phyloP scores from a whole-genome alignment of 2,797 vertebrate species.

The Cryptoblepharus egeriae region DNA sequence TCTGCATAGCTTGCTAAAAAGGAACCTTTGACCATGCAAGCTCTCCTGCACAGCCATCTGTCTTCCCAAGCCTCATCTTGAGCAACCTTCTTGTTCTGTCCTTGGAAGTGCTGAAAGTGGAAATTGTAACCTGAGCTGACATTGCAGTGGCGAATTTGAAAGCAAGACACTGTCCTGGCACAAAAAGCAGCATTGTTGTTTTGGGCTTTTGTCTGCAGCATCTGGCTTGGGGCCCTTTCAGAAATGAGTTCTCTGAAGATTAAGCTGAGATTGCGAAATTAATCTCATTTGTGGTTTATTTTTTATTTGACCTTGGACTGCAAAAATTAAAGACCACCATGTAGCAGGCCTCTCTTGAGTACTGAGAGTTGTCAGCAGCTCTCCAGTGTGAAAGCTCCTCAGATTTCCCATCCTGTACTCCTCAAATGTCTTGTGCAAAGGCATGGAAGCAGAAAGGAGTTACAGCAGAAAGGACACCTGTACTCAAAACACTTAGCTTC shows the following conservation, averaged over 20 bases:
- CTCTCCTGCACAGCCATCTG: background rate
- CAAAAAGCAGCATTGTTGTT: conserved; percentile 15
- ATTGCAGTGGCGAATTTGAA: background rate
- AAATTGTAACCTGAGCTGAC: background rate
- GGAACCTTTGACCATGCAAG: background rate
- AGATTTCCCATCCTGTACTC: background rate
- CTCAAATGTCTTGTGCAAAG: background rate
- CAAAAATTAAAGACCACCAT: conserved; percentile 29
- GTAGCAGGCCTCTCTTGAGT: background rate
- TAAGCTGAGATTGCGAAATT: conserved; percentile 34
- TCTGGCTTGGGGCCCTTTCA: conserved; percentile 27
- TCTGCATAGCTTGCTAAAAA: background rate
- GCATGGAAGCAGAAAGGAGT: background rate
- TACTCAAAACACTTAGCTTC: background rate
- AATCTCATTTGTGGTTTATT: conserved; percentile 39
- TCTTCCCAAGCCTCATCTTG: background rate
- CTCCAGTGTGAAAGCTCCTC: background rate
- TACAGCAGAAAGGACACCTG: too few relatives aligned
- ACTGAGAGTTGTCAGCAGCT: background rate
- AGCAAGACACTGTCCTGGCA: conserved; percentile 24
- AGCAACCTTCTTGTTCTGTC: background rate
- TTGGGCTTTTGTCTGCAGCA: conserved; percentile 36
- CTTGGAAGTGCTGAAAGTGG: background rate
- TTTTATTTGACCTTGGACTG: conserved; percentile 29
- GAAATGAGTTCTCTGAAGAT: conserved; percentile 34